Evolutionary conservation across 2,888 invertebrate genomes (phyloP).

Genomic region (Xanthorhoe spadicearia): DNA sequence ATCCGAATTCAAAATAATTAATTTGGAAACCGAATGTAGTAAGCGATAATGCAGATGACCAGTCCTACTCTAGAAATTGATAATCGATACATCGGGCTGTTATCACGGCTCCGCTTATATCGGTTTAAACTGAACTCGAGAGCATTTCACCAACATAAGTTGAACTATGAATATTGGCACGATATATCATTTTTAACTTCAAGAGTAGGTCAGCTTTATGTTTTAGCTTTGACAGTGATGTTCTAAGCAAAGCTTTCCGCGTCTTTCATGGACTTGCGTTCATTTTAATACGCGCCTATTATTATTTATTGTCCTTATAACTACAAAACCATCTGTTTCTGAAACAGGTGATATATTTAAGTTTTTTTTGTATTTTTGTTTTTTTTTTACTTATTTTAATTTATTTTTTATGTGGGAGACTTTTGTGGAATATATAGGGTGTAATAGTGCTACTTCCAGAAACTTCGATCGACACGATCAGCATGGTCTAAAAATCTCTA

Average conservation of each 20-base stretch:
- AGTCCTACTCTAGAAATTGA: too few relatives aligned
- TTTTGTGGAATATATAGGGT: not conserved
- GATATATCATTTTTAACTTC: too few relatives aligned
- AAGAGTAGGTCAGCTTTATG: not conserved
- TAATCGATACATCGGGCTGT: too few relatives aligned
- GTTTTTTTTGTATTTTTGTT: not conserved
- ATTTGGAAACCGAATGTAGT: not conserved
- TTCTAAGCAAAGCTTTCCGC: conserved; percentile 10
- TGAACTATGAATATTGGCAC: too few relatives aligned
- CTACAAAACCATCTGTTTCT: not conserved
- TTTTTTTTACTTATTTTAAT: not conserved
- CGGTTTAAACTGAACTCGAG: too few relatives aligned
- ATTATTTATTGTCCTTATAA: not conserved
- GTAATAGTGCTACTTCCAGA: not conserved
- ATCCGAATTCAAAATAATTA: not conserved
- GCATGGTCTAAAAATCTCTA: too few relatives aligned
- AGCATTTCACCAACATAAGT: too few relatives aligned
- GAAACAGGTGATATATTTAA: not conserved
- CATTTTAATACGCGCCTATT: not conserved
- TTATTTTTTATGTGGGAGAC: not conserved
- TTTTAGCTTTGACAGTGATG: not conserved
- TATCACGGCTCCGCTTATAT: too few relatives aligned
- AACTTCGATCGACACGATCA: not conserved
- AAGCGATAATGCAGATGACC: not conserved
- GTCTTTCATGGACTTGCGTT: conserved; percentile 16